Evolutionary conservation across 1,140 invertebrate genomes (phyloP), one percentile per base, ranked within the genome.

Genomic region (Drusus annulatus): DNA sequence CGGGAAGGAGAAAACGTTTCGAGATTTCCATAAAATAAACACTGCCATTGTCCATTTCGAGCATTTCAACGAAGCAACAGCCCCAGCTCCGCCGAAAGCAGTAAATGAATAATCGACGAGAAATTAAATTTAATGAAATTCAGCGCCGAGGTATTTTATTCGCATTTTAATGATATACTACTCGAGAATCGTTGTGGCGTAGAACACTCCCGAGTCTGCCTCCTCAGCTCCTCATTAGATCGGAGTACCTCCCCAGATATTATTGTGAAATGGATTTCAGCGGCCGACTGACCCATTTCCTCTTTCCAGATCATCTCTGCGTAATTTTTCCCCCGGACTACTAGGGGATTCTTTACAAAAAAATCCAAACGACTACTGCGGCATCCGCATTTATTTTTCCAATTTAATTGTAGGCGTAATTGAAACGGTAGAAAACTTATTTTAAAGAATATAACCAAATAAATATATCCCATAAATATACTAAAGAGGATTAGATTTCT

Each of bases 131-230:
- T 23, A 71, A 71, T 51, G 68, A 71, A 71, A 71, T 52, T 71
- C 68, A 52, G 45, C 45, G 13, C 19, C 68, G 17, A n/a, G 68
- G 36, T 25, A 71, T 71, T 71, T 71, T 50, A 71, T 71, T 71
- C 19, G 36, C 62, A 71, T 52, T 71, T 71, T 71, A 71, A 71
- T 71, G 68, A 71, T 71, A 51, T 51, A 52, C 45, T 71, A 52
- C 45, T 71, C 45, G 10, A 28, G 51, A 52, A 25, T 21, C 68
- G 25, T 71, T 71, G 50, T 54, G 68, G 45, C 68, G 68, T 51
- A 71, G 10, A 45, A 45, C 68, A 71, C 52, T 71, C 19, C 17
- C 45, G 3, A 5, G 19, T 23, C 62, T 71, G 45, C 68, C 68
- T 71, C 68, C 10, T 71, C 68, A 71, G 50, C 68, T 71, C 68